These are phyloP conservation scores for Pyrocoelia pectoralis DNA, from an alignment of 2,888 invertebrate genomes.

Conservation along the genomic window DNA sequence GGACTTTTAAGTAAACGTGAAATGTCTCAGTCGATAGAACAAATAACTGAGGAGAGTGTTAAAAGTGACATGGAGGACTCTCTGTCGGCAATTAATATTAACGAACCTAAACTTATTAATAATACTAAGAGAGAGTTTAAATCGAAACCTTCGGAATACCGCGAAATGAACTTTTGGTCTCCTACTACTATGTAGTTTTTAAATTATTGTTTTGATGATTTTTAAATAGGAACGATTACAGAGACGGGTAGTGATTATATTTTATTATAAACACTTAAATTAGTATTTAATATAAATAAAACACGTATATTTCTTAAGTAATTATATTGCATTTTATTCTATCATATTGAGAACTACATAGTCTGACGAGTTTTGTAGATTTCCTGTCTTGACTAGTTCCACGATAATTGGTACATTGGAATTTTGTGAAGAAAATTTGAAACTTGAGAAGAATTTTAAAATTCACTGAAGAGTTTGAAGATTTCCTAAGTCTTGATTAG, in stretches of 20 bases:
- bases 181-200: slow-evolving; percentile 78
- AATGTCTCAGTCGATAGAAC: slow-evolving; percentile 63
- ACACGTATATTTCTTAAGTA: too few species aligned
- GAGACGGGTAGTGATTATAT: neutral
- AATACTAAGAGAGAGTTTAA: slow-evolving; percentile 53
- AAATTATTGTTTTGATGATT: neutral
- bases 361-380: too few species aligned
- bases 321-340: too few species aligned
- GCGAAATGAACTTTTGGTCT: slow-evolving; percentile 88
- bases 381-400: too few species aligned
- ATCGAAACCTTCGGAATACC: slow-evolving; percentile 73
- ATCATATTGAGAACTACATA: too few species aligned
- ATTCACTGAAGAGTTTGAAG: too few species aligned
- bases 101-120: slow-evolving; percentile 50
- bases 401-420: too few species aligned
- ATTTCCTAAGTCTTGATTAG: too few species aligned
- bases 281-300: too few species aligned
- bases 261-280: neutral
- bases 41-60: slow-evolving; percentile 68
- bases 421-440: too few species aligned
- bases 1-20: slow-evolving; percentile 71
- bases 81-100: slow-evolving; percentile 47
- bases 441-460: too few species aligned
- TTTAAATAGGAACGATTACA: neutral
- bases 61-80: slow-evolving; percentile 31